Evolutionary conservation across 1,140 invertebrate genomes (phyloP).

Genomic region (Anastrepha ludens): DNA sequence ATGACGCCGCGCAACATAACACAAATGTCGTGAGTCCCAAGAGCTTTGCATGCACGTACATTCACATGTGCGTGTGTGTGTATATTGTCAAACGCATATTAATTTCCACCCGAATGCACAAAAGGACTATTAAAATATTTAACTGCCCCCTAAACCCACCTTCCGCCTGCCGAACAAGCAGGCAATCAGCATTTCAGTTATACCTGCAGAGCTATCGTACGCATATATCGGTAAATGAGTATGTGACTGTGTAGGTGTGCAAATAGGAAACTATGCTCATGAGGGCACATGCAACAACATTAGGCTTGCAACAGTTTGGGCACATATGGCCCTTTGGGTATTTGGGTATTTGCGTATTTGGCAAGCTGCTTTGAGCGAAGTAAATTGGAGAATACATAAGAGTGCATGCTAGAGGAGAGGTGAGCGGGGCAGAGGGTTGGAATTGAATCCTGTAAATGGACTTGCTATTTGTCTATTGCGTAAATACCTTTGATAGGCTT

Average conservation of each 20-base stretch:
- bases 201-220: neutral
- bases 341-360: neutral
- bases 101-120: conserved; percentile 10
- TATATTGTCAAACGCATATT: neutral
- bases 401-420: neutral
- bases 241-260: neutral
- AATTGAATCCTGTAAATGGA: neutral
- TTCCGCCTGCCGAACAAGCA: neutral
- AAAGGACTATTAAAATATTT: conserved; percentile 27
- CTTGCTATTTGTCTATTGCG: too few relatives aligned
- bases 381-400: neutral
- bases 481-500: too few relatives aligned
- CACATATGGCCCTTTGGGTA: neutral
- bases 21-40: neutral
- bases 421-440: neutral
- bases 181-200: neutral
- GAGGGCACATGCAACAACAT: neutral
- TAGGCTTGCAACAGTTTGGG: neutral
- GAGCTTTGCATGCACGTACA: neutral
- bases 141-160: neutral
- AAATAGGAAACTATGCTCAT: conserved; percentile 18
- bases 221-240: neutral
- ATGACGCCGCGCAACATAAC: neutral
- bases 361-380: too few relatives aligned
- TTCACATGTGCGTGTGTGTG: neutral